A percentile compares a stretch with the other conserved stretches of the same genome.
These are phyloP conservation scores for Gryllus longicercus DNA, from an alignment of 2,888 invertebrate genomes.

Conservation along the genomic window DNA sequence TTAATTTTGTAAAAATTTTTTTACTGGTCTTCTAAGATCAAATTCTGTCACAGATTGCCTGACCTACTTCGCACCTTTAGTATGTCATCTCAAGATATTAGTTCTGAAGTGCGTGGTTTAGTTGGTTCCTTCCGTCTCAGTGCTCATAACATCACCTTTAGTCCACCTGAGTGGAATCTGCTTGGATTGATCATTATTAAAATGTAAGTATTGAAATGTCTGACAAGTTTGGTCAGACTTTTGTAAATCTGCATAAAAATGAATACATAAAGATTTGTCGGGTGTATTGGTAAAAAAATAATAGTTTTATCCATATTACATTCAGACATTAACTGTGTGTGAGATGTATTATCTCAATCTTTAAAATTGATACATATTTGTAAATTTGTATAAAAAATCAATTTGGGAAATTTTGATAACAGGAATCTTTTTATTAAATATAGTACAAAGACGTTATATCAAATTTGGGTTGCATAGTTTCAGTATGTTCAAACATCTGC, in stretches of 20 bases:
- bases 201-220: slow-evolving; percentile 51
- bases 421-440: too few relatives aligned
- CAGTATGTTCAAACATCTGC: too few relatives aligned
- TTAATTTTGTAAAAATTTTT: too few relatives aligned
- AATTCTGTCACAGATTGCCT: slow-evolving; percentile 48
- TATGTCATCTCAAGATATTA: slow-evolving; percentile 48
- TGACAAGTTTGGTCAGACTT: background rate
- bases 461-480: too few relatives aligned
- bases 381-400: too few relatives aligned
- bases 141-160: slow-evolving; percentile 69
- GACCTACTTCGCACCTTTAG: slow-evolving; percentile 56
- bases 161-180: slow-evolving; percentile 67
- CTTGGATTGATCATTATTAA: slow-evolving; percentile 66
- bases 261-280: background rate
- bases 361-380: too few relatives aligned
- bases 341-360: too few relatives aligned
- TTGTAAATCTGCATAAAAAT: background rate
- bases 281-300: background rate
- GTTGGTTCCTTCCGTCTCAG: slow-evolving; percentile 64
- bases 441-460: too few relatives aligned
- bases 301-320: too few relatives aligned
- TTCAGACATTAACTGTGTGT: too few relatives aligned
- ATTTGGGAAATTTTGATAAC: too few relatives aligned
- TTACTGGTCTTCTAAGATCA: too few relatives aligned
- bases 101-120: slow-evolving; percentile 44